A percentile compares a stretch with the other conserved stretches of the same genome.
Conservation (phyloP, 1,140 invertebrate species). For the Drosophila bocki region DNA sequence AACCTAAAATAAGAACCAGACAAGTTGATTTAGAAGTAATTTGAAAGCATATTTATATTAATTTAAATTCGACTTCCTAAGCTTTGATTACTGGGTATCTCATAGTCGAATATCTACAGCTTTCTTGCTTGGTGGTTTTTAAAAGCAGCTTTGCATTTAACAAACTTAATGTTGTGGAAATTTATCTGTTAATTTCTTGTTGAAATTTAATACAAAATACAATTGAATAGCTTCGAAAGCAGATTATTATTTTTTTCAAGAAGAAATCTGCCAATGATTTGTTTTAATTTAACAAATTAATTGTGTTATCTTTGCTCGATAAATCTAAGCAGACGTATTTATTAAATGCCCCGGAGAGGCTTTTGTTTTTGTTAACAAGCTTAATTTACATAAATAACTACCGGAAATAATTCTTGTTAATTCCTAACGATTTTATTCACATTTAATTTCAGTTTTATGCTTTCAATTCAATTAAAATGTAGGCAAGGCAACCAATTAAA, state of each 20-base stretch:
- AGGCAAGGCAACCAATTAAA: conserved; percentile 29
- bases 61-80: background rate
- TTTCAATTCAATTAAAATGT: conserved; percentile 22
- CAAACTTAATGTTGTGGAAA: background rate
- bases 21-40: background rate
- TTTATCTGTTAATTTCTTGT: background rate
- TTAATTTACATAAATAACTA: conserved; percentile 11
- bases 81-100: background rate
- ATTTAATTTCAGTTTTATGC: conserved; percentile 1
- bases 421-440: conserved; percentile 11
- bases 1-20: background rate
- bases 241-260: background rate
- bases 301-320: background rate
- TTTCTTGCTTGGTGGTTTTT: background rate
- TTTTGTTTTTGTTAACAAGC: conserved; percentile 21
- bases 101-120: background rate
- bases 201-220: background rate
- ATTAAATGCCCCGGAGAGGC: conserved; percentile 22
- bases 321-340: conserved; percentile 15
- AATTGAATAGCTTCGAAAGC: background rate
- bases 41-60: background rate
- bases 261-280: background rate
- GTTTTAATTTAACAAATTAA: conserved; percentile 8
- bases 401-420: conserved; percentile 24
- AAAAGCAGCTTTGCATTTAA: background rate